Evolutionary conservation across 2,888 invertebrate genomes (phyloP).

Genomic region (Tachina fera): DNA sequence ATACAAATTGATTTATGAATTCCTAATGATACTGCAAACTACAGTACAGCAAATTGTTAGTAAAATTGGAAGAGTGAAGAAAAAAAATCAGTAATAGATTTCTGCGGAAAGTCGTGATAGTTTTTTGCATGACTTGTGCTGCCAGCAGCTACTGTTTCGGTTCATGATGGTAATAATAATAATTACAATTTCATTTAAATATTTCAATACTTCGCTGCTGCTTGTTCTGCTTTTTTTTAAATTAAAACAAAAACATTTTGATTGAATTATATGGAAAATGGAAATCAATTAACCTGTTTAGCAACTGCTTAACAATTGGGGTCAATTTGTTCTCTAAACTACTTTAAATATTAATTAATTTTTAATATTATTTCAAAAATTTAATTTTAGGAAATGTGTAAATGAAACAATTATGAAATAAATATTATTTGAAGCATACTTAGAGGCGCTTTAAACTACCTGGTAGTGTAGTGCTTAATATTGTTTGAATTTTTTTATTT

Average conservation of each 20-base stretch:
- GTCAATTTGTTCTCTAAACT: constrained; percentile 47
- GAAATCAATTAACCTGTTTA: constrained; percentile 18
- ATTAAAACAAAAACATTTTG: neutral
- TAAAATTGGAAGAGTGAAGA: neutral
- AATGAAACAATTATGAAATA: neutral
- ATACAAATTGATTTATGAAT: constrained; percentile 70
- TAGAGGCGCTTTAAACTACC: neutral
- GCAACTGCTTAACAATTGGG: constrained; percentile 3
- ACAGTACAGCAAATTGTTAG: constrained; percentile 21
- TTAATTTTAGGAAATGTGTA: neutral
- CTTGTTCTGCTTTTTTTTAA: neutral
- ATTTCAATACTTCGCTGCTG: constrained; percentile 13
- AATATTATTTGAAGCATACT: neutral
- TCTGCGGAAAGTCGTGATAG: neutral
- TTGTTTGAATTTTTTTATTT: neutral
- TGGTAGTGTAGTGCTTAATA: too few relatives aligned
- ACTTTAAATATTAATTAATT: constrained; percentile 26
- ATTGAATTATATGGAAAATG: neutral
- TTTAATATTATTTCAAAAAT: constrained; percentile 27
- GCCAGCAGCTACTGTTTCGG: neutral
- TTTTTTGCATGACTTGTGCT: neutral
- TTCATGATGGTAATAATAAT: neutral
- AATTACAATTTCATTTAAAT: constrained; percentile 24
- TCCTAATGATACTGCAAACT: constrained; percentile 63
- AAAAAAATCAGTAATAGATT: neutral